Evolutionary conservation across 2,888 invertebrate genomes (phyloP), one percentile per base, ranked within the genome.

Genomic region (Drosophila anomelani): DNA sequence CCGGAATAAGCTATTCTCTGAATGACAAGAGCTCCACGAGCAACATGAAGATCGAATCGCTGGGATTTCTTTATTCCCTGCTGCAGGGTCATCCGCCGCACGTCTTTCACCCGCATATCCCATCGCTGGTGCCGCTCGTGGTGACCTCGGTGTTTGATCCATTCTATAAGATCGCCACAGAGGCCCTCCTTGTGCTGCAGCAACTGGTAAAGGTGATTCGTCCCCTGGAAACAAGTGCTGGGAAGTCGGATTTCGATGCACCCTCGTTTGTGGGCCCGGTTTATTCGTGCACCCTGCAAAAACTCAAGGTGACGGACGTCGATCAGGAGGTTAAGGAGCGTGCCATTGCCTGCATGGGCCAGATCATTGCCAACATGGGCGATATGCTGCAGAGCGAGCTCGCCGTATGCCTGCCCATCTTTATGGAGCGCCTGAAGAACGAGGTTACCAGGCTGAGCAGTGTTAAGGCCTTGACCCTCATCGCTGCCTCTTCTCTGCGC

Each of bases 291-390:
- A 97, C 98, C 0, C 93, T 98, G 80, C 95, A 96, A 70, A 95
- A 98, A 68, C 94, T 99, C 43, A 96, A 96, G 87, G 97, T 99
- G 38, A 97, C 98, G 0, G 99, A 99, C 91, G 98, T 99, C 90
- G 99, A 99, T 93, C 99, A 99, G 92, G 99, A 99, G 93, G 99
- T 99, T 0, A 99, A 99, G 92, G 99, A 99, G 91, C 95, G 98
- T 29, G 98, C 99, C 12, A 99, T 99, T 76, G 96, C 98, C 1
- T 98, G 99, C 87, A 97, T 98, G 96, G 98, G 98, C 15, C 98
- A 98, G 92, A 96, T 99, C 56, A 95, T 99, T 55, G 96, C 97
- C 72, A 97, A 97, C 92, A 95, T 99, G 80, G 98, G 98, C 0
- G 98, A 98, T 92, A 95, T 95, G 81, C 93, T 98, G 57, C 94